Evolutionary conservation across 2,797 vertebrate species (phyloP).

Genomic region (Typhlichthys eigenmanni): DNA sequence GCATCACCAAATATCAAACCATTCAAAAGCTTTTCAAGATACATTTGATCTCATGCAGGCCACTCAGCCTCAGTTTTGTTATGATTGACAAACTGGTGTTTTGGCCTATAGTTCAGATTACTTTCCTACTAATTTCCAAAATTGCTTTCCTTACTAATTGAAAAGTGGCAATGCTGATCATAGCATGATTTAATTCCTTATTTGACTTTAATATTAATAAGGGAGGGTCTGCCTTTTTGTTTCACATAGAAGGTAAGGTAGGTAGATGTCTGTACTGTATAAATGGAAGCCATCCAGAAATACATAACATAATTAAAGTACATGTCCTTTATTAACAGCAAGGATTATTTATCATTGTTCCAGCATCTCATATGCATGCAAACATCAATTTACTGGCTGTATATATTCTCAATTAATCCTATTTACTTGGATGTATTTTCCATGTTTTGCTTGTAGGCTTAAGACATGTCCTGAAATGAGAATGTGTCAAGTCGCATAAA

Average conservation of each 20-base stretch:
- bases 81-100: neutral
- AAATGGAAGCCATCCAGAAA: constrained; percentile 9
- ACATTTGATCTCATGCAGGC: neutral
- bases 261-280: constrained; percentile 4
- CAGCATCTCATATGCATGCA: too few species aligned
- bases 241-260: neutral
- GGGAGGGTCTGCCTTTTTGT: too few species aligned
- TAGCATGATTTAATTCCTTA: too few species aligned
- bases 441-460: too few species aligned
- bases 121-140: neutral
- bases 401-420: too few species aligned
- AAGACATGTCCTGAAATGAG: too few species aligned
- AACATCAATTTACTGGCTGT: too few species aligned
- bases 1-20: neutral
- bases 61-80: neutral
- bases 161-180: too few species aligned
- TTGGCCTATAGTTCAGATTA: neutral
- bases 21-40: neutral
- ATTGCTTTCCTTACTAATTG: too few species aligned
- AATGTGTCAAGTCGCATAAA: neutral
- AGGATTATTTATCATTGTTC: too few species aligned
- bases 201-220: too few species aligned
- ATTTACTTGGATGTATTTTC: neutral
- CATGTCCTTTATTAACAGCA: neutral
- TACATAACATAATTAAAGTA: neutral